A percentile compares a stretch with the other conserved stretches of the same genome.
Evolutionary conservation across 1,140 invertebrate species (phyloP).

Genomic region (Eulimnadia texana): DNA sequence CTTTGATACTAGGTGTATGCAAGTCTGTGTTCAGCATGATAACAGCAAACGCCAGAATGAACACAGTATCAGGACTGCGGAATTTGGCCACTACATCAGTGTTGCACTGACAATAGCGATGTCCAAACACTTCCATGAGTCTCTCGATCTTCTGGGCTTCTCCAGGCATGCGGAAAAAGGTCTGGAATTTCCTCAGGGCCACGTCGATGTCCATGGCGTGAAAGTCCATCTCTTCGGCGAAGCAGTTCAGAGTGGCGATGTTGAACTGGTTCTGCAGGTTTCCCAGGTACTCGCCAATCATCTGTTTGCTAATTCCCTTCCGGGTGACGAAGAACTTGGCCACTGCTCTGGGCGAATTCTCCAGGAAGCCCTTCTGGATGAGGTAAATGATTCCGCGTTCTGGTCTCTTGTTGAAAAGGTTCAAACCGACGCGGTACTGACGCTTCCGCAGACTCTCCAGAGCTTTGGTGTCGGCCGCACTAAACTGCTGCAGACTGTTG

Average conservation of each 20-base stretch:
- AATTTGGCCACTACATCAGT: constrained; percentile 67
- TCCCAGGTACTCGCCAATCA: constrained; percentile 98
- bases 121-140: constrained; percentile 89
- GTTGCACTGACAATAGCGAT: constrained; percentile 88
- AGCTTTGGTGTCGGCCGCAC: constrained; percentile 26
- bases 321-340: constrained; percentile 89
- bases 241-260: constrained; percentile 87
- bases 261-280: constrained; percentile 93
- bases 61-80: constrained; percentile 74
- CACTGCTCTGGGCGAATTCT: constrained; percentile 81
- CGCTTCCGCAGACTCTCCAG: constrained; percentile 72
- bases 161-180: constrained; percentile 91
- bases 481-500: background rate
- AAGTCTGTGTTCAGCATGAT: constrained; percentile 99
- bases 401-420: constrained; percentile 99
- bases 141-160: constrained; percentile 98
- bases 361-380: constrained; percentile 83
- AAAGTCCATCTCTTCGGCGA: constrained; percentile 84
- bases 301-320: constrained; percentile 94
- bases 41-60: constrained; percentile 94
- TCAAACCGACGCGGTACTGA: constrained; percentile 92
- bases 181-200: constrained; percentile 87
- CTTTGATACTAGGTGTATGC: constrained; percentile 91
- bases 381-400: constrained; percentile 90
- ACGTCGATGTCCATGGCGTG: constrained; percentile 94